These are phyloP conservation scores for Enteromius argenteus DNA, from an alignment of 2,797 vertebrate genomes.

Conservation along the genomic window DNA sequence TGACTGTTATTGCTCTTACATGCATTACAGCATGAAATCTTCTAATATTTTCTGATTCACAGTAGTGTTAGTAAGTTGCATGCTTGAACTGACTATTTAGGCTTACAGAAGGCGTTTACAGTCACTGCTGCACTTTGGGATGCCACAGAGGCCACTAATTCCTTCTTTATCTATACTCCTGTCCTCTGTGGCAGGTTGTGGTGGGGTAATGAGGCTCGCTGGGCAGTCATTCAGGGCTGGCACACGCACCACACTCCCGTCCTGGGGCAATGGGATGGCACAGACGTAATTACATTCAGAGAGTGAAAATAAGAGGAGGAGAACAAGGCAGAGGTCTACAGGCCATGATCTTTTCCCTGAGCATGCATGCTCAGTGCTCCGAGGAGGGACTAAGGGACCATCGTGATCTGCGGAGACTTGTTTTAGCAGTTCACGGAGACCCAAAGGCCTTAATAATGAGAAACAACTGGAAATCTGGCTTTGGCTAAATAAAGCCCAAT, in stretches of 20 bases:
- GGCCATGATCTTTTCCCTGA: slow-evolving; percentile 60
- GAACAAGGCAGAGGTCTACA: slow-evolving; percentile 58
- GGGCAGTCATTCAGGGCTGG: slow-evolving; percentile 71
- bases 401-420: slow-evolving; percentile 12
- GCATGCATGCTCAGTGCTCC: slow-evolving; percentile 40
- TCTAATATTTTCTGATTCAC: background rate
- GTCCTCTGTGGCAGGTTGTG: slow-evolving; percentile 76
- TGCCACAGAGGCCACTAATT: slow-evolving; percentile 50
- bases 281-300: slow-evolving; percentile 77
- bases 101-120: background rate
- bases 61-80: background rate
- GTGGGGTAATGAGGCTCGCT: slow-evolving; percentile 81
- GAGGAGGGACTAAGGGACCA: slow-evolving; percentile 13
- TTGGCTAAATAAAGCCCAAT: slow-evolving; percentile 45
- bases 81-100: background rate
- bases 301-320: slow-evolving; percentile 43
- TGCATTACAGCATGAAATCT: background rate
- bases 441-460: slow-evolving; percentile 33
- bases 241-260: slow-evolving; percentile 64
- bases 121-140: slow-evolving; percentile 58
- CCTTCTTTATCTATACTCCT: slow-evolving; percentile 74
- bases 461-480: slow-evolving; percentile 53
- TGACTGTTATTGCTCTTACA: background rate
- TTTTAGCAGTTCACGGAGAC: slow-evolving; percentile 32
- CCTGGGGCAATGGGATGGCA: slow-evolving; percentile 63